Base-by-base conservation (phyloP, 2,888 invertebrate species). In the Linnaemya tessellans region DNA sequence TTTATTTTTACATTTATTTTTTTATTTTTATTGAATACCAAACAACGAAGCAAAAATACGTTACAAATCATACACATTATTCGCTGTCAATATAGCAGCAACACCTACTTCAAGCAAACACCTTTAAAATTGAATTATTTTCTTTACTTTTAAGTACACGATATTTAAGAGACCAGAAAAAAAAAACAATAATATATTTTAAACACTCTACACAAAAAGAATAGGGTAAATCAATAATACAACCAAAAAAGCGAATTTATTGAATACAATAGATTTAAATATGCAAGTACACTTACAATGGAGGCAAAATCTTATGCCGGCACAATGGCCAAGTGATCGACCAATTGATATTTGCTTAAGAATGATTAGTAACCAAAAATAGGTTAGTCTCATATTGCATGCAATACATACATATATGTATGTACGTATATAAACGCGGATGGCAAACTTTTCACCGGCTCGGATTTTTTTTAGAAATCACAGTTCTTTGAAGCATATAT, bases 11-110 rank as follows among this genome's bases (percentile, higher is more conserved):
- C 18, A n/a, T n/a, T n/a, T n/a, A n/a, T 56, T 43, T 18, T 54
- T 75, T 54, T 64, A 20, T 58, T n/a, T 49, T 22, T 64, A 35
- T 51, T 51, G 18, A 25, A 30, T 41, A 11, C n/a, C 22, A 54
- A 38, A 43, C 4, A 20, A 25, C 20, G 49, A 46, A 73, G 25
- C 43, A 10, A 51, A 62, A 43, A 38, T 43, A 43, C 51, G 54
- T 71, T 56, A 64, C 35, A 64, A 79, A 78, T 71, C 64, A 22
- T 35, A 56, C 30, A 51, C 89, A 90, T 90, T 90, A 89, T 89
- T 90, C 89, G 88, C 88, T 89, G 90, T 90, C 90, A 71, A 83
- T 81, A 68, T 46, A 46, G 25, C 22, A 67, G 62, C 78, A 84
- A 75, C 79, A 84, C 70, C 62, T 74, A 56, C 70, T 82, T 80